phyloP scores from a whole-genome alignment of 2,888 invertebrate species.

The Erebia epiphron region DNA sequence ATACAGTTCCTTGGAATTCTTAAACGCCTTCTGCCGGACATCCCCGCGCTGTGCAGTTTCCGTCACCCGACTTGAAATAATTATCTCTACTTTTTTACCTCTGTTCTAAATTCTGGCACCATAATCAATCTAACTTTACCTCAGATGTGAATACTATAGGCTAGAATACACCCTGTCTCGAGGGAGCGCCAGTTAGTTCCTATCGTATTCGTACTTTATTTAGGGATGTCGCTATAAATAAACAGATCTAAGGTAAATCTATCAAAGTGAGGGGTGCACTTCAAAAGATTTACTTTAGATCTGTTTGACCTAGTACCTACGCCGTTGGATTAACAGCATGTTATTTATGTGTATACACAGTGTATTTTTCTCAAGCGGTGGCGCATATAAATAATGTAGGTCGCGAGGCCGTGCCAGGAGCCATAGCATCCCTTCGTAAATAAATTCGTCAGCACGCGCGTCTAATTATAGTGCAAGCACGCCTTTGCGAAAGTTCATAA shows the following conservation, averaged over 20 bases:
- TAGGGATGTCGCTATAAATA: neutral
- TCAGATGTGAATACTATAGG: too few relatives aligned
- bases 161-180: too few relatives aligned
- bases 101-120: too few relatives aligned
- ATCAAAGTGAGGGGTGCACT: too few relatives aligned
- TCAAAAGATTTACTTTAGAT: too few relatives aligned
- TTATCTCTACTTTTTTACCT: too few relatives aligned
- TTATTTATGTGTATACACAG: constrained; percentile 18
- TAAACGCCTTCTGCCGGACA: too few relatives aligned
- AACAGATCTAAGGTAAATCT: neutral
- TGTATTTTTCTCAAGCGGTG: constrained; percentile 34
- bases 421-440: constrained; percentile 60
- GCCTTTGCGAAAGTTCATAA: constrained; percentile 39
- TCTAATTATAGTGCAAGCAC: constrained; percentile 57
- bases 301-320: neutral
- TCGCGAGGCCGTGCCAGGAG: constrained; percentile 62
- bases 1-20: too few relatives aligned
- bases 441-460: constrained; percentile 60
- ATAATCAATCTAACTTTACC: too few relatives aligned
- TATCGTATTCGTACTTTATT: neutral
- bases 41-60: too few relatives aligned
- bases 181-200: neutral
- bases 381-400: constrained; percentile 54
- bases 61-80: too few relatives aligned
- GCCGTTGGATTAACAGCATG: constrained; percentile 4